Conservation (phyloP, 2,888 invertebrate genomes). For the Digitonthophagus gazella region DNA sequence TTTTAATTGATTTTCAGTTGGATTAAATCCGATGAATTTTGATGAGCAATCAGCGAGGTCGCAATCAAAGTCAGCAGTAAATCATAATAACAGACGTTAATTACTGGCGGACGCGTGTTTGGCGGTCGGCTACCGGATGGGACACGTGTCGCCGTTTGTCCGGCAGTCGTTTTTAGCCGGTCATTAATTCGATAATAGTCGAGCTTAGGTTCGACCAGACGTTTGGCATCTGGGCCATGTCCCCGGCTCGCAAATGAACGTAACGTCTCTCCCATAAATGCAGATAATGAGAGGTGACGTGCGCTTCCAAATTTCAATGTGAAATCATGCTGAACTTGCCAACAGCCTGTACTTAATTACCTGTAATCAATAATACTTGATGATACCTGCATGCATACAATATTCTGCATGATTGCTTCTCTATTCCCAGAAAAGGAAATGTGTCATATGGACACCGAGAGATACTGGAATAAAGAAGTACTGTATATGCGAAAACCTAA, state of each 20-base stretch:
- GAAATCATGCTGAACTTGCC: too few relatives aligned
- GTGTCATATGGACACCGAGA: too few relatives aligned
- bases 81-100: not conserved
- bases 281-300: not conserved
- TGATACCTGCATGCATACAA: too few relatives aligned
- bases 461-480: too few relatives aligned
- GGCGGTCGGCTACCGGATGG: not conserved
- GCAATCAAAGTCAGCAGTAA: not conserved
- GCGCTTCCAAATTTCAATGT: not conserved
- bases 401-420: too few relatives aligned
- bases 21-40: not conserved
- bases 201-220: not conserved
- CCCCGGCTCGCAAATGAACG: not conserved
- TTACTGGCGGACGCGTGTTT: not conserved
- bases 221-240: not conserved
- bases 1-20: too few relatives aligned
- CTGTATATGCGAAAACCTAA: too few relatives aligned
- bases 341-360: too few relatives aligned
- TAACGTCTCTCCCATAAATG: not conserved
- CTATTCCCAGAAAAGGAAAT: too few relatives aligned
- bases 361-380: too few relatives aligned
- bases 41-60: not conserved
- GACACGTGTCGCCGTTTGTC: not conserved
- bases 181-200: not conserved
- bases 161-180: not conserved